A percentile compares a stretch with the other conserved stretches of the same genome.
phyloP scores from a whole-genome alignment of 2,888 invertebrate species.

The Alloplasta piceator region DNA sequence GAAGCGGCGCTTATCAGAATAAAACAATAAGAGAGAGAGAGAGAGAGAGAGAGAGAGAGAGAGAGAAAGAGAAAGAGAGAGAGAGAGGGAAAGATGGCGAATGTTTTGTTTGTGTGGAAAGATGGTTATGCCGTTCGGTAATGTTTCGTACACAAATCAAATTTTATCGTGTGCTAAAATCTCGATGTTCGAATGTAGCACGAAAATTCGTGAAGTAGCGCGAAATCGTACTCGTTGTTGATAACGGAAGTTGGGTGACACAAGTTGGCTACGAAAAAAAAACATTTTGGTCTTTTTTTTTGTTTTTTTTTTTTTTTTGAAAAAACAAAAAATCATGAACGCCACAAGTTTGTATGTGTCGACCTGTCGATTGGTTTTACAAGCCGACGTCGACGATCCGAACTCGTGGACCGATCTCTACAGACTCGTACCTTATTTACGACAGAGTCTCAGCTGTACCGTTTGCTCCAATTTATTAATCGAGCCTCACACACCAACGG shows the following conservation, averaged over 20 bases:
- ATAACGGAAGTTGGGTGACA: too few relatives aligned
- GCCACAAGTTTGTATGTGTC: conserved; percentile 92
- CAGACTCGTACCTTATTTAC: conserved; percentile 92
- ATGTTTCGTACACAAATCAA: conserved; percentile 65
- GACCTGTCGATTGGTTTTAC: conserved; percentile 91
- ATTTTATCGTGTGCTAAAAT: conserved; percentile 34
- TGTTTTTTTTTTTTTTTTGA: background rate
- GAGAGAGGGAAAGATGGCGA: conserved; percentile 74
- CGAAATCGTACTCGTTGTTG: background rate
- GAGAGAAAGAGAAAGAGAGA: conserved; percentile 11
- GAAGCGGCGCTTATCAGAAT: too few relatives aligned
- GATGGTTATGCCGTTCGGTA: conserved; percentile 74
- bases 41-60: background rate
- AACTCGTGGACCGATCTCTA: conserved; percentile 92
- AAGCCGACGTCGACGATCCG: conserved; percentile 89
- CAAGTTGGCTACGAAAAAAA: too few relatives aligned
- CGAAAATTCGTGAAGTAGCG: conserved; percentile 18
- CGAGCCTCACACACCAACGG: conserved; percentile 92
- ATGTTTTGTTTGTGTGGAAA: conserved; percentile 79
- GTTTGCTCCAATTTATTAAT: conserved; percentile 93
- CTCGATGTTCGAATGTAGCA: background rate
- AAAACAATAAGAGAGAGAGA: too few relatives aligned
- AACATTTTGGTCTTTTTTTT: background rate
- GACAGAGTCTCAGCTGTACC: conserved; percentile 94
- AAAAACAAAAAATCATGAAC: conserved; percentile 86